phyloP scores from a whole-genome alignment of 2,113 vertebrate species.

The Furnarius figulus region DNA sequence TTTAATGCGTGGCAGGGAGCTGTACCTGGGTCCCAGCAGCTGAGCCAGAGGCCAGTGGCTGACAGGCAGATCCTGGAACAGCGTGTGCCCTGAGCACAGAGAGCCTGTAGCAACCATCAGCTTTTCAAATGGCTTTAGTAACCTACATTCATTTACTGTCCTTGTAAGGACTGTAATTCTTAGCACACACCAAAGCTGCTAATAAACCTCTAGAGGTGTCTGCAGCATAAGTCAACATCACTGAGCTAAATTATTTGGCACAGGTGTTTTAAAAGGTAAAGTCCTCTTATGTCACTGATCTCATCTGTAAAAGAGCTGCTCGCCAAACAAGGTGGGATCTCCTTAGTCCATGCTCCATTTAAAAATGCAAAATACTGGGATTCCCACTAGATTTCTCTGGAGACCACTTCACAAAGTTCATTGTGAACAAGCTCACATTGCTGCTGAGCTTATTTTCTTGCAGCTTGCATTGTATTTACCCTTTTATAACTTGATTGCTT shows the following conservation, averaged over 20 bases:
- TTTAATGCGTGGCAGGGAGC: not conserved
- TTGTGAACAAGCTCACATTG: not conserved
- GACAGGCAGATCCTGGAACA: not conserved
- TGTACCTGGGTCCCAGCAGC: not conserved
- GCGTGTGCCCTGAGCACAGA: not conserved
- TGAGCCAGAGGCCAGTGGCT: not conserved
- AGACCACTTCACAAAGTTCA: not conserved
- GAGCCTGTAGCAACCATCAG: not conserved
- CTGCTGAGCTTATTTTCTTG: conserved; percentile 1
- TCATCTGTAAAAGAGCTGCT: not conserved
- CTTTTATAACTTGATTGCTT: not conserved
- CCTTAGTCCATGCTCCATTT: not conserved
- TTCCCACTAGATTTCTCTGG: not conserved
- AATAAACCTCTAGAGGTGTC: not conserved
- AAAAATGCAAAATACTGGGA: not conserved
- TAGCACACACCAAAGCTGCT: not conserved
- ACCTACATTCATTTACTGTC: not conserved
- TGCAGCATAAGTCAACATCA: not conserved
- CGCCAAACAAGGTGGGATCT: not conserved
- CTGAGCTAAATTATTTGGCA: not conserved
- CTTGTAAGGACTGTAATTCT: not conserved
- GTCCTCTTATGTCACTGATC: not conserved
- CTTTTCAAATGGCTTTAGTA: not conserved
- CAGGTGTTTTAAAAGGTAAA: not conserved
- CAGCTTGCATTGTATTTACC: not conserved